Evolutionary conservation across 2,888 invertebrate genomes (phyloP).

Genomic region (Catonia carolina): DNA sequence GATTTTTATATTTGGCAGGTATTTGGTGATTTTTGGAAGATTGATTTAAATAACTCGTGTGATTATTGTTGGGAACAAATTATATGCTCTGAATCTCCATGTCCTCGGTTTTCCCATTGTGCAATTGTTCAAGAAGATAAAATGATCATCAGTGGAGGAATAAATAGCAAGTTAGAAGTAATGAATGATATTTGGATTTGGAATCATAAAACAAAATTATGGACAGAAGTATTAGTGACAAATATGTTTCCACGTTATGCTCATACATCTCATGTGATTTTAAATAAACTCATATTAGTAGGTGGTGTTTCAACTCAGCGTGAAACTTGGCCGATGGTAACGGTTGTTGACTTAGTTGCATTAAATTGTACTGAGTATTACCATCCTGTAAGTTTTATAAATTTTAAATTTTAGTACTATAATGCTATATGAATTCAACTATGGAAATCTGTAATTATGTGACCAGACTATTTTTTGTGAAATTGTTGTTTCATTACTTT

Average conservation of each 20-base stretch:
- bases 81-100: background rate
- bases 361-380: conserved; percentile 16
- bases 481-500: too few relatives aligned
- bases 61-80: background rate
- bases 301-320: conserved; percentile 23
- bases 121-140: conserved; percentile 2
- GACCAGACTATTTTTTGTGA: too few relatives aligned
- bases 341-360: conserved; percentile 20
- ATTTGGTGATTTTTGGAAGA: conserved; percentile 26
- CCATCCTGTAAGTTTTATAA: conserved; percentile 23
- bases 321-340: conserved; percentile 23
- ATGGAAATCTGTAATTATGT: too few relatives aligned
- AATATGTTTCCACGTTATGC: conserved; percentile 24
- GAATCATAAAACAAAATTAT: conserved; percentile 8
- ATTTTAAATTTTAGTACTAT: too few relatives aligned
- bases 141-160: conserved; percentile 25
- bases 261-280: conserved; percentile 22
- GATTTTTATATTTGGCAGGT: too few relatives aligned
- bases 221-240: conserved; percentile 6
- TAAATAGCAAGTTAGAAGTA: conserved; percentile 20
- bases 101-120: conserved; percentile 19
- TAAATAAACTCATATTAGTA: conserved; percentile 17
- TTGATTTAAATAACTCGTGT: background rate
- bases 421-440: too few relatives aligned
- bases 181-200: conserved; percentile 26